Evolutionary conservation across 2,888 invertebrate genomes (phyloP).

Genomic region (Limnephilus lunatus): DNA sequence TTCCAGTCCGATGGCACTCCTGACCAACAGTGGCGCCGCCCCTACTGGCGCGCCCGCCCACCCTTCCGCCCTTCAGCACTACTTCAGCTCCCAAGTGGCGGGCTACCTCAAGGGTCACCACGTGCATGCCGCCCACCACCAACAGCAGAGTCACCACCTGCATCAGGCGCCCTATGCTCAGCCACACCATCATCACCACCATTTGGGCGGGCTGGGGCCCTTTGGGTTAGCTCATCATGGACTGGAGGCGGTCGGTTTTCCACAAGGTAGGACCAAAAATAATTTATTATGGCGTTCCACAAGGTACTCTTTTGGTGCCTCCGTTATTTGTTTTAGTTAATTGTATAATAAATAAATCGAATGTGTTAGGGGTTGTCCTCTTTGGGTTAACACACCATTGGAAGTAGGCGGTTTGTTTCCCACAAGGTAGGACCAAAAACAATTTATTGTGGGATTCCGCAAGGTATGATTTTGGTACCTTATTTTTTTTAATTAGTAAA

Average conservation of each 20-base stretch:
- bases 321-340: background rate
- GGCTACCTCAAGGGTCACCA: slow-evolving; percentile 78
- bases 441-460: background rate
- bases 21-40: slow-evolving; percentile 74
- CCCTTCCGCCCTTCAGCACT: slow-evolving; percentile 78
- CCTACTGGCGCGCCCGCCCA: slow-evolving; percentile 71
- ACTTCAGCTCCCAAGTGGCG: slow-evolving; percentile 75
- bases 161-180: slow-evolving; percentile 71
- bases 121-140: slow-evolving; percentile 75
- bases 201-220: slow-evolving; percentile 75
- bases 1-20: slow-evolving; percentile 72
- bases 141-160: slow-evolving; percentile 72
- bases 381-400: no score
- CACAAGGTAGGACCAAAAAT: slow-evolving; percentile 72
- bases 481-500: background rate
- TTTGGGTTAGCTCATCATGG: slow-evolving; percentile 76
- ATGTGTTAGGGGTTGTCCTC: background rate
- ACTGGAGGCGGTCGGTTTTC: slow-evolving; percentile 76
- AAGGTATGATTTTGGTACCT: no score
- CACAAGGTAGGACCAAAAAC: slow-evolving; percentile 69
- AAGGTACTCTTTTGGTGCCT: background rate
- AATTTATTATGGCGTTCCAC: background rate
- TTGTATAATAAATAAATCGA: background rate
- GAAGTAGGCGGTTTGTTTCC: no score
- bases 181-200: slow-evolving; percentile 72